These are phyloP conservation scores for Syngnathus rostellatus DNA, from an alignment of 2,797 vertebrate genomes.

Conservation along the genomic window DNA sequence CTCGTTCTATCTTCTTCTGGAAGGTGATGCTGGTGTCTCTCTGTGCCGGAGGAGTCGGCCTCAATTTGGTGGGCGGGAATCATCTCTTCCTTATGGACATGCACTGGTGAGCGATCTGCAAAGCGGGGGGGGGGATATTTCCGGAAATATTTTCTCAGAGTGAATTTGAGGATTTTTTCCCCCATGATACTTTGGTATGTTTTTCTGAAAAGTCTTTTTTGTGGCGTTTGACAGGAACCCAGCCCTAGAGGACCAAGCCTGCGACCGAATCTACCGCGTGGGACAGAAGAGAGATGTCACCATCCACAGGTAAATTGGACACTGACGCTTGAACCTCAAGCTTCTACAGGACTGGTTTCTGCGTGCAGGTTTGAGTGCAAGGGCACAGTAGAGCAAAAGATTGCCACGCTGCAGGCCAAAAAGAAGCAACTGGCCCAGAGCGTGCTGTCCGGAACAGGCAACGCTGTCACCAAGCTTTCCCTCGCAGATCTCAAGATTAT, in stretches of 20 bases:
- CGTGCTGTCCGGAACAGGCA: slow-evolving; percentile 80
- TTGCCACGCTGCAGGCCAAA: slow-evolving; percentile 77
- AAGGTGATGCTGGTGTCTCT: slow-evolving; percentile 93
- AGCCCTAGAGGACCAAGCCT: slow-evolving; percentile 93
- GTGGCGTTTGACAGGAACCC: slow-evolving; percentile 78
- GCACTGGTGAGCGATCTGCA: slow-evolving; percentile 81
- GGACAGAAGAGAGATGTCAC: slow-evolving; percentile 84
- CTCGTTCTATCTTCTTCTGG: neutral
- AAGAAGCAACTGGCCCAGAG: slow-evolving; percentile 91
- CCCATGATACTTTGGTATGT: no score
- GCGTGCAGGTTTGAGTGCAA: slow-evolving; percentile 84
- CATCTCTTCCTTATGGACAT: slow-evolving; percentile 96
- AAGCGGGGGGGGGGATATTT: neutral
- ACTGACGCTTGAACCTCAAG: neutral
- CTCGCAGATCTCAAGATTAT: slow-evolving; percentile 81
- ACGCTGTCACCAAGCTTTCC: slow-evolving; percentile 76
- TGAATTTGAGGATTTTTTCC: neutral
- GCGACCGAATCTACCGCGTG: slow-evolving; percentile 91
- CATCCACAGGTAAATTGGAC: slow-evolving; percentile 77
- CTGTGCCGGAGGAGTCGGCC: slow-evolving; percentile 87
- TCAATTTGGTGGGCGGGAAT: slow-evolving; percentile 91
- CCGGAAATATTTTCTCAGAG: neutral
- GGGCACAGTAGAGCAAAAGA: slow-evolving; percentile 91
- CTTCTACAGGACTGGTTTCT: neutral
- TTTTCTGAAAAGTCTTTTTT: no score